phyloP scores from a whole-genome alignment of 2,113 vertebrate genomes.

The Pampusana beccarii region DNA sequence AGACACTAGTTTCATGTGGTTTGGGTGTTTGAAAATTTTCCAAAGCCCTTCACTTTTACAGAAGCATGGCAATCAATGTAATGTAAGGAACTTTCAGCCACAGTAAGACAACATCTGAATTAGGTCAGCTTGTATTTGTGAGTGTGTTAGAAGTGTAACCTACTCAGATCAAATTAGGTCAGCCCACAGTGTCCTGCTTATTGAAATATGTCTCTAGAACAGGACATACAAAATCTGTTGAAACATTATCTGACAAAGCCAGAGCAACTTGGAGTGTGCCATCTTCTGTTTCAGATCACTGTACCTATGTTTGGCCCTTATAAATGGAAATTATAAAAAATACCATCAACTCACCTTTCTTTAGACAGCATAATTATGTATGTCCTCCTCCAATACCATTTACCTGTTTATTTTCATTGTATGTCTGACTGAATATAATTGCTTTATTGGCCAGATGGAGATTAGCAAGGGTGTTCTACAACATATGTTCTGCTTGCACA shows the following conservation, averaged over 20 bases:
- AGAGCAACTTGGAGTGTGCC: neutral
- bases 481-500: neutral
- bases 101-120: neutral
- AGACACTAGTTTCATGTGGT: neutral
- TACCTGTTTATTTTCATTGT: neutral
- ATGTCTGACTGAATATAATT: neutral
- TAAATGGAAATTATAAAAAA: neutral
- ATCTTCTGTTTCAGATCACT: neutral
- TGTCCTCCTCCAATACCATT: neutral
- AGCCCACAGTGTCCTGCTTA: neutral
- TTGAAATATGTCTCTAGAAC: neutral
- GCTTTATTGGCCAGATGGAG: neutral
- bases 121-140: constrained; percentile 39
- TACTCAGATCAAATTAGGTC: constrained; percentile 55
- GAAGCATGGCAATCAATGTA: neutral
- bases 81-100: neutral
- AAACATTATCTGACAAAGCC: neutral
- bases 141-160: neutral
- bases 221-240: neutral
- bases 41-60: neutral
- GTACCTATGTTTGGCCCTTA: neutral
- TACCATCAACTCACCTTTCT: neutral
- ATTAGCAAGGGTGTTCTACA: neutral
- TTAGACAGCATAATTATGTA: neutral
- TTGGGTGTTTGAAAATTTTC: neutral